A percentile compares a stretch with the other conserved stretches of the same genome.
These are phyloP conservation scores for Periphyllus acericola DNA, from an alignment of 2,888 invertebrate genomes.

Conservation along the genomic window DNA sequence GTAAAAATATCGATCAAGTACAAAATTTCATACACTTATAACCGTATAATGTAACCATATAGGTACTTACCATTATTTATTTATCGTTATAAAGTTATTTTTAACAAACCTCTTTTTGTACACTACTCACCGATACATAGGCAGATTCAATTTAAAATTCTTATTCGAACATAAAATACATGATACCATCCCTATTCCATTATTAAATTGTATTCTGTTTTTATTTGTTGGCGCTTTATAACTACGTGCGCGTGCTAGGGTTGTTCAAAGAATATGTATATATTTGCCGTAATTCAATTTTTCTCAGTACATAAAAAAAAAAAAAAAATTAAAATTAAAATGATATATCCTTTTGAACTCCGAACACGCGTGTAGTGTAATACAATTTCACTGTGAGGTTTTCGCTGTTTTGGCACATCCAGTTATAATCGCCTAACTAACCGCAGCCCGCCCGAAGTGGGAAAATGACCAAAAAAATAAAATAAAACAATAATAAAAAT, in stretches of 20 bases:
- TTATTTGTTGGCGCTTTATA: not conserved
- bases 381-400: constrained; percentile 12
- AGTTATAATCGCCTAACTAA: constrained; percentile 50
- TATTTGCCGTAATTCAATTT: constrained; percentile 26
- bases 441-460: constrained; percentile 10
- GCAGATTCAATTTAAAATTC: not conserved
- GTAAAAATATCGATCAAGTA: too few relatives aligned
- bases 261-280: constrained; percentile 16
- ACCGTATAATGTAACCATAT: too few relatives aligned
- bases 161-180: not conserved
- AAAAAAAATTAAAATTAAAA: constrained; percentile 22
- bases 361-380: constrained; percentile 22
- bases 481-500: not conserved
- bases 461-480: constrained; percentile 12
- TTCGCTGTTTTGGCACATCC: constrained; percentile 27
- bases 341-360: constrained; percentile 47
- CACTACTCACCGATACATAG: too few relatives aligned
- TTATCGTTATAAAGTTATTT: too few relatives aligned
- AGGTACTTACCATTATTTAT: too few relatives aligned
- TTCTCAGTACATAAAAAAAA: not conserved
- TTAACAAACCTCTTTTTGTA: too few relatives aligned
- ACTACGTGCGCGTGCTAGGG: not conserved
- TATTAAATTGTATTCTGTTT: not conserved
- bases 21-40: too few relatives aligned
- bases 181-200: not conserved